These are phyloP conservation scores for Drosophila teissieri DNA, from an alignment of 1,140 invertebrate species.

Conservation along the genomic window DNA sequence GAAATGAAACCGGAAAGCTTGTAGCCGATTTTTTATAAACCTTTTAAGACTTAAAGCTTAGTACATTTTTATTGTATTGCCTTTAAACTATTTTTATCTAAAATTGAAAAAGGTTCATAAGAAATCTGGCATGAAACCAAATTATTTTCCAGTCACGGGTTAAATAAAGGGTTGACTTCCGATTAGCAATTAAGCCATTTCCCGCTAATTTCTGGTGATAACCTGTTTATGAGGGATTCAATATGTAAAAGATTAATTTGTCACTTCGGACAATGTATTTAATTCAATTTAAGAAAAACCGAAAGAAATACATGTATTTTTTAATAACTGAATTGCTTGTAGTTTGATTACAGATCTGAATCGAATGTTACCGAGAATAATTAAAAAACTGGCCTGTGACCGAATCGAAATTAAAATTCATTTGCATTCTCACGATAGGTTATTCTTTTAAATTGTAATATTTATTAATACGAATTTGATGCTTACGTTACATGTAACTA, in stretches of 20 bases:
- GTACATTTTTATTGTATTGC: background rate
- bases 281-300: slow-evolving; percentile 16
- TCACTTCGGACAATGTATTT: slow-evolving; percentile 2
- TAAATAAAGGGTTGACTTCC: background rate
- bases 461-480: slow-evolving; percentile 62
- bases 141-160: background rate
- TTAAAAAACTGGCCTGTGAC: no score
- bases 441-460: slow-evolving; percentile 24
- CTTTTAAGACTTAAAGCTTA: slow-evolving; percentile 1
- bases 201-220: background rate
- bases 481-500: slow-evolving; percentile 40
- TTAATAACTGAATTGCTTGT: background rate
- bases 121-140: background rate
- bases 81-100: background rate
- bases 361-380: no score
- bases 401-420: no score
- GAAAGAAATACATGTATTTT: slow-evolving; percentile 29
- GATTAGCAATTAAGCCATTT: background rate
- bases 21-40: slow-evolving; percentile 5
- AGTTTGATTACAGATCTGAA: background rate
- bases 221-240: background rate
- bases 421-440: no score
- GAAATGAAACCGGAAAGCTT: background rate
- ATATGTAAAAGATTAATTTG: slow-evolving; percentile 20
- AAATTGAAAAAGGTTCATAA: slow-evolving; percentile 10